Evolutionary conservation across 2,797 vertebrate genomes (phyloP).

Genomic region (Craterocephalus amniculus): DNA sequence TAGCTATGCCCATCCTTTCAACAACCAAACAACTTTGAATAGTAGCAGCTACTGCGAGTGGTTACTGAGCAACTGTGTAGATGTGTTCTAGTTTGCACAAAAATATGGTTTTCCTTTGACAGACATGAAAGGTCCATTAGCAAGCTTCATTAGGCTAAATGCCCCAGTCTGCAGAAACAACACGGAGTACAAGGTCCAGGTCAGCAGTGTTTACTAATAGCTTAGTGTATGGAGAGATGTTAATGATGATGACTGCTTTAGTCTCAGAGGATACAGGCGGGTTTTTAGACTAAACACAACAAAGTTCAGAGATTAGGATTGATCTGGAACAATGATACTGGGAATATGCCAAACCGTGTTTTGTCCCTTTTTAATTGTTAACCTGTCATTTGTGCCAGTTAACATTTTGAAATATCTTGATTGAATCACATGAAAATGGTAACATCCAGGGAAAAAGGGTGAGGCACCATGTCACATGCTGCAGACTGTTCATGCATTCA

Average conservation of each 20-base stretch:
- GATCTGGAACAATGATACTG: background rate
- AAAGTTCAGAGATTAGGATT: background rate
- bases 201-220: slow-evolving; percentile 52
- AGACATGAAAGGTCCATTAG: slow-evolving; percentile 64
- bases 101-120: slow-evolving; percentile 22
- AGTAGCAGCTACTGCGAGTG: slow-evolving; percentile 17
- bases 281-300: slow-evolving; percentile 14
- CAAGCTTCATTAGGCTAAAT: slow-evolving; percentile 69
- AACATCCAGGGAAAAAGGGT: background rate
- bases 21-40: slow-evolving; percentile 23
- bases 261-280: background rate
- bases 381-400: background rate
- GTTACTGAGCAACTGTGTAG: slow-evolving; percentile 14
- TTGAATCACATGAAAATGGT: background rate
- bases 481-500: background rate
- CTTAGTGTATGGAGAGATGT: slow-evolving; percentile 18
- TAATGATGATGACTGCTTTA: slow-evolving; percentile 30
- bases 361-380: background rate
- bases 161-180: slow-evolving; percentile 37
- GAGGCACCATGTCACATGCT: background rate
- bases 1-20: slow-evolving; percentile 27
- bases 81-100: slow-evolving; percentile 49
- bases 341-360: background rate
- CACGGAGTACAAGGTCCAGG: slow-evolving; percentile 51
- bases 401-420: background rate